Evolutionary conservation across 2,888 invertebrate genomes (phyloP).

Genomic region (Heliconius cydno): DNA sequence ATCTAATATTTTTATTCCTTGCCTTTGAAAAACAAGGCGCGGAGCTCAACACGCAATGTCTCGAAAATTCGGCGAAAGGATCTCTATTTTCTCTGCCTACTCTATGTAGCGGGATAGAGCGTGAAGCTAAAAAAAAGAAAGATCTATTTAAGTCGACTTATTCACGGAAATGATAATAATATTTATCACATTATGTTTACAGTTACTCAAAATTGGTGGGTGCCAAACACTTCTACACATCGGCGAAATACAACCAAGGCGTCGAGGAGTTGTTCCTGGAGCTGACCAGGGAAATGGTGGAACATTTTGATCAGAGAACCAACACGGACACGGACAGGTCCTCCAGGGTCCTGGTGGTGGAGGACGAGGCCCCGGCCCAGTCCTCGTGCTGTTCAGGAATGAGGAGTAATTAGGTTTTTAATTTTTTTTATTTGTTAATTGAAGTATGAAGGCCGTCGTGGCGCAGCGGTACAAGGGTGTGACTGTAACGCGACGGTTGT

Average conservation of each 20-base stretch:
- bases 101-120: too few relatives aligned
- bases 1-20: too few relatives aligned
- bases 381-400: conserved; percentile 68
- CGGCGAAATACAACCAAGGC: conserved; percentile 95
- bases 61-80: too few relatives aligned
- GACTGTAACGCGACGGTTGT: too few relatives aligned
- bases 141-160: too few relatives aligned
- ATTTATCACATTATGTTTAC: conserved; percentile 53
- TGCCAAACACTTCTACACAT: conserved; percentile 95
- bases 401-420: conserved; percentile 50
- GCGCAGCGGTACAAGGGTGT: too few relatives aligned
- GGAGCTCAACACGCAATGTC: too few relatives aligned
- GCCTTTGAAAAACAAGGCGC: too few relatives aligned
- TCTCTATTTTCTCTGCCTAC: too few relatives aligned
- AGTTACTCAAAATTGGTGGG: conserved; percentile 96
- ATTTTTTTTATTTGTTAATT: not conserved
- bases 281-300: conserved; percentile 90
- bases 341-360: conserved; percentile 72
- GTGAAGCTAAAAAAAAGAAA: too few relatives aligned
- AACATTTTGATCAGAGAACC: conserved; percentile 62
- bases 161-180: not conserved
- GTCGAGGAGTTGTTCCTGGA: conserved; percentile 95
- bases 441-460: not conserved
- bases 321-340: conserved; percentile 60
- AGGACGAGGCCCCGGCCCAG: conserved; percentile 69